A percentile compares a stretch with the other conserved stretches of the same genome.
phyloP scores from a whole-genome alignment of 2,888 invertebrate species.

The Lasius platythorax region DNA sequence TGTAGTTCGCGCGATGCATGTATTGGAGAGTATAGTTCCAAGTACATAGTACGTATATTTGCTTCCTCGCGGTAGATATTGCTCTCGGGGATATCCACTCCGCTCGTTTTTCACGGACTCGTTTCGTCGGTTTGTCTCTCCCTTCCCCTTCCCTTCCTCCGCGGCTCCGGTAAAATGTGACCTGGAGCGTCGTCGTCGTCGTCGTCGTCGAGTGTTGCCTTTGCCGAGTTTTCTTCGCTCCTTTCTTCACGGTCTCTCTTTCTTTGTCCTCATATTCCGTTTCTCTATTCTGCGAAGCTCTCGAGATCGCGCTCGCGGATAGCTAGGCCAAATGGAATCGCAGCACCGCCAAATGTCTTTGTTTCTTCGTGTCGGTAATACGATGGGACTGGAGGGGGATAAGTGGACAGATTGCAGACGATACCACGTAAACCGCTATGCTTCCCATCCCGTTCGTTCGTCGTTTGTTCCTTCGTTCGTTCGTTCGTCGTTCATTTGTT shows the following conservation, averaged over 20 bases:
- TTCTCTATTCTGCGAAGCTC: conserved; percentile 6
- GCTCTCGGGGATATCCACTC: conserved; percentile 20
- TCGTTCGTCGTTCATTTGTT: neutral
- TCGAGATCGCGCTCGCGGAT: conserved; percentile 42
- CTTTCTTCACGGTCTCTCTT: conserved; percentile 38
- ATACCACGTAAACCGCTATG: conserved; percentile 49
- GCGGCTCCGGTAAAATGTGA: conserved; percentile 34
- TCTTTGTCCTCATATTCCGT: neutral
- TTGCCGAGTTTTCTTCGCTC: conserved; percentile 54
- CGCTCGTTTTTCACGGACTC: conserved; percentile 47
- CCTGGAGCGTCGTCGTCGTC: neutral
- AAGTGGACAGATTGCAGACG: conserved; percentile 75
- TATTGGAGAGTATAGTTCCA: conserved; percentile 2
- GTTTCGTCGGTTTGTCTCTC: conserved; percentile 16
- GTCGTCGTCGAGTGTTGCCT: conserved; percentile 1
- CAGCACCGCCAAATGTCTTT: conserved; percentile 73
- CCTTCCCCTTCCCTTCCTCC: neutral
- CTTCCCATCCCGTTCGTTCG: conserved; percentile 37
- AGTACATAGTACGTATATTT: conserved; percentile 26
- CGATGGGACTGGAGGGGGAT: conserved; percentile 14
- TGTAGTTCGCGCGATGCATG: neutral
- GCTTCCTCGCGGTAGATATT: conserved; percentile 7
- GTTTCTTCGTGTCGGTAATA: conserved; percentile 63
- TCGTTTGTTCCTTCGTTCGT: neutral
- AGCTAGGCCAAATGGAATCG: conserved; percentile 67